These are phyloP conservation scores for Thera obeliscata DNA, from an alignment of 2,888 invertebrate species.

Conservation along the genomic window DNA sequence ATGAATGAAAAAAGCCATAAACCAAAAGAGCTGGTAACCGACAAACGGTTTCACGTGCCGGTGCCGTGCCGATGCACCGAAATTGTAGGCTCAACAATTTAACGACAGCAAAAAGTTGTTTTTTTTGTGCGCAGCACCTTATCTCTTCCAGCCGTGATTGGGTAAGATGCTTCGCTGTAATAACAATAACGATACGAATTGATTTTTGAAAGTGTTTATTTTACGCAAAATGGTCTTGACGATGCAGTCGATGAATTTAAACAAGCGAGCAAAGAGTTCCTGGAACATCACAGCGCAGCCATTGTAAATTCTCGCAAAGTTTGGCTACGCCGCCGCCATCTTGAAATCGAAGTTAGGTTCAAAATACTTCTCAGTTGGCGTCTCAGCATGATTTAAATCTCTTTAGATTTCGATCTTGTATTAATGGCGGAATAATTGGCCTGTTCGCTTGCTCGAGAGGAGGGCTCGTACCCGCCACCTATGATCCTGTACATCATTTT, in stretches of 20 bases:
- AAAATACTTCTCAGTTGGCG: conserved; percentile 33
- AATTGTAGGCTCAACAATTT: conserved; percentile 70
- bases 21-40: conserved; percentile 61
- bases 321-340: conserved; percentile 22
- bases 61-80: conserved; percentile 61
- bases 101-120: conserved; percentile 58
- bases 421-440: conserved; percentile 69
- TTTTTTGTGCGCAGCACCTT: conserved; percentile 55
- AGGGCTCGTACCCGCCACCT: conserved; percentile 56
- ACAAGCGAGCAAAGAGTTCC: conserved; percentile 11
- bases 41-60: conserved; percentile 78
- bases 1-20: conserved; percentile 77
- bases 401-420: conserved; percentile 54
- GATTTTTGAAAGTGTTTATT: conserved; percentile 36
- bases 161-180: conserved; percentile 30
- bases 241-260: conserved; percentile 18
- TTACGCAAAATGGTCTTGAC: conserved; percentile 20
- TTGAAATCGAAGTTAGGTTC: conserved; percentile 29
- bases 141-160: conserved; percentile 46
- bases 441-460: conserved; percentile 47
- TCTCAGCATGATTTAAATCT: conserved; percentile 34
- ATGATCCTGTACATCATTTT: conserved; percentile 59
- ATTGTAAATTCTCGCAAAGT: conserved; percentile 21
- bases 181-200: conserved; percentile 24
- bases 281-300: conserved; percentile 5